Percentiles rank a stretch among this genome's conserved stretches.
These are phyloP conservation scores for Dissostichus mawsoni DNA, from an alignment of 2,113 vertebrate species.

Conservation along the genomic window DNA sequence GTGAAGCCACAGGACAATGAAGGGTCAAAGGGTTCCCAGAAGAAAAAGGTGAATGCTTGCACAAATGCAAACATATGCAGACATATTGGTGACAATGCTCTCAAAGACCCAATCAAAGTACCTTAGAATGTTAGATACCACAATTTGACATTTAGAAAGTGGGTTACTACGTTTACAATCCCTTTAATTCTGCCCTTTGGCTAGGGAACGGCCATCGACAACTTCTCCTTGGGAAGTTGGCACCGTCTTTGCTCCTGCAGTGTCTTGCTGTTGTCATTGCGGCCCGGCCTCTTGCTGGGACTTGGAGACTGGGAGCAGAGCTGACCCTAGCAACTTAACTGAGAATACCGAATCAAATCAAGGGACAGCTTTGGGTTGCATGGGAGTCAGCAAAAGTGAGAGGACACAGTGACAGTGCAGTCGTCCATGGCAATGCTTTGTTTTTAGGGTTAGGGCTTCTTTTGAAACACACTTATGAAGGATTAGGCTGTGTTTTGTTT, in stretches of 20 bases:
- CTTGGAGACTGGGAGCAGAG: constrained; percentile 25
- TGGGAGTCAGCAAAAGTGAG: constrained; percentile 65
- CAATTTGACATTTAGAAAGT: neutral
- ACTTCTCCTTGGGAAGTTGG: constrained; percentile 36
- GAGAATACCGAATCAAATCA: constrained; percentile 66
- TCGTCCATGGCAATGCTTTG: constrained; percentile 17
- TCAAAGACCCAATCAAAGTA: neutral
- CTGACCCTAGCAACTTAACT: constrained; percentile 56
- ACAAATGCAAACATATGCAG: neutral
- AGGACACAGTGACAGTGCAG: constrained; percentile 44
- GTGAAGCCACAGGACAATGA: constrained; percentile 39
- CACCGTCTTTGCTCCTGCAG: neutral
- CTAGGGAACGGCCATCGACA: constrained; percentile 29
- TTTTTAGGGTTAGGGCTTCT: neutral
- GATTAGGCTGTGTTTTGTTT: neutral
- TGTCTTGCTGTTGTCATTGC: constrained; percentile 27
- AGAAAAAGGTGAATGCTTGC: neutral
- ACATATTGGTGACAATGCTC: neutral
- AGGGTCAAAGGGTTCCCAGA: constrained; percentile 1
- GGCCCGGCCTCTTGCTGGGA: constrained; percentile 29
- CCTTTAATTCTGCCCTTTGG: constrained; percentile 31
- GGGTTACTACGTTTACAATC: constrained; percentile 2
- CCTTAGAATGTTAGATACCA: neutral
- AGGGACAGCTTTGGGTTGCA: constrained; percentile 46
- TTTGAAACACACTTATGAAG: neutral